phyloP scores from a whole-genome alignment of 2,797 vertebrate genomes.

The Bradypus variegatus region DNA sequence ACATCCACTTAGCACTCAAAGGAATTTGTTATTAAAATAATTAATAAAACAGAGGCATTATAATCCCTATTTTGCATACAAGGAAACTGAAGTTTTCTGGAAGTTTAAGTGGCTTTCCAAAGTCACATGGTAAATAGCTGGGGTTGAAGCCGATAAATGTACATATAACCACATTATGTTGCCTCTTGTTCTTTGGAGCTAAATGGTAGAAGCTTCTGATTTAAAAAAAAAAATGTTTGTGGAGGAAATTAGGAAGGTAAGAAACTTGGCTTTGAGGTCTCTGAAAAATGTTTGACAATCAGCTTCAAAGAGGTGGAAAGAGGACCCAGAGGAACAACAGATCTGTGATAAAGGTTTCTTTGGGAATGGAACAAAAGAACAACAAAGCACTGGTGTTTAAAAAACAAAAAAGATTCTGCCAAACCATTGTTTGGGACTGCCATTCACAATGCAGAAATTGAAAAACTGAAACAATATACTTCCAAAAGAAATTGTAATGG shows the following conservation, averaged over 20 bases:
- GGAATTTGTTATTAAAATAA: background rate
- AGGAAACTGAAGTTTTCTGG: background rate
- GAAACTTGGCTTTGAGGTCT: background rate
- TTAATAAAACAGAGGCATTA: background rate
- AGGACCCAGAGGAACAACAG: fast-evolving
- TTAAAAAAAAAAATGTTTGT: background rate
- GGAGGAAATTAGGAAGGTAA: background rate
- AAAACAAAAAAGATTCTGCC: background rate
- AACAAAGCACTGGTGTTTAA: background rate
- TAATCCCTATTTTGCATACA: background rate
- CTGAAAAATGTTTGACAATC: background rate
- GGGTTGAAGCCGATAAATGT: background rate
- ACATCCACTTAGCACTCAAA: background rate
- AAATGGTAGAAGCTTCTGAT: background rate
- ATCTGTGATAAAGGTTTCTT: background rate
- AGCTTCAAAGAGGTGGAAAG: background rate
- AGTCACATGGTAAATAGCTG: background rate
- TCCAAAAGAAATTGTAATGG: background rate
- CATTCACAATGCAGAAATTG: background rate
- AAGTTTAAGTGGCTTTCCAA: background rate
- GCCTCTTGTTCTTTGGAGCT: background rate
- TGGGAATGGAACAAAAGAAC: background rate
- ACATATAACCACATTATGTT: background rate
- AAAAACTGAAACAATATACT: background rate
- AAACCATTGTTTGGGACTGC: background rate